Evolutionary conservation across 2,888 invertebrate species (phyloP).

Genomic region (Protodeltote pygarga): DNA sequence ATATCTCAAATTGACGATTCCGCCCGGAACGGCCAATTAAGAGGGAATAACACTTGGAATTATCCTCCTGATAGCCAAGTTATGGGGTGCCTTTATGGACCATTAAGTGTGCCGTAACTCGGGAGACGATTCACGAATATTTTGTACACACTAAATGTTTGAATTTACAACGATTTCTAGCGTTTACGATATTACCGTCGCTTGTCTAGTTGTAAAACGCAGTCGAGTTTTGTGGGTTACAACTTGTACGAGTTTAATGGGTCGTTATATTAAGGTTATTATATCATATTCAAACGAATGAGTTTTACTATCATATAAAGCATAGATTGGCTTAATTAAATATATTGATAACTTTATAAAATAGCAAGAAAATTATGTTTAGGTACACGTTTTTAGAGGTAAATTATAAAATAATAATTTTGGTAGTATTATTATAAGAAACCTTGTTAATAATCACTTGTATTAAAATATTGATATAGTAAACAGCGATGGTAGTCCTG

Average conservation of each 20-base stretch:
- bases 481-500: no score
- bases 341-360: conserved; percentile 35
- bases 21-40: conserved; percentile 84
- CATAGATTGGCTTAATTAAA: conserved; percentile 34
- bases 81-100: conserved; percentile 84
- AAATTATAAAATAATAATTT: conserved; percentile 38
- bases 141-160: conserved; percentile 63
- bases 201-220: conserved; percentile 41
- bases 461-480: conserved; percentile 48
- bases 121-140: conserved; percentile 61
- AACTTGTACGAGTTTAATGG: conserved; percentile 47
- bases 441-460: conserved; percentile 27
- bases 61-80: conserved; percentile 82
- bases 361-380: conserved; percentile 14
- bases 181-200: conserved; percentile 36
- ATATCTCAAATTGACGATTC: conserved; percentile 86
- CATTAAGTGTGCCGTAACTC: conserved; percentile 72
- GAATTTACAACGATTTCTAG: conserved; percentile 54
- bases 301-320: conserved; percentile 14
- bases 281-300: conserved; percentile 33
- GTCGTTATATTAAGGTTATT: conserved; percentile 49
- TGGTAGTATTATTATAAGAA: conserved; percentile 24
- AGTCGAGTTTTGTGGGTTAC: conserved; percentile 35
- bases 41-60: conserved; percentile 82
- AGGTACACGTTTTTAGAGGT: conserved; percentile 25